Conservation (phyloP, 2,888 invertebrate species). For the Cynaeus angustus region DNA sequence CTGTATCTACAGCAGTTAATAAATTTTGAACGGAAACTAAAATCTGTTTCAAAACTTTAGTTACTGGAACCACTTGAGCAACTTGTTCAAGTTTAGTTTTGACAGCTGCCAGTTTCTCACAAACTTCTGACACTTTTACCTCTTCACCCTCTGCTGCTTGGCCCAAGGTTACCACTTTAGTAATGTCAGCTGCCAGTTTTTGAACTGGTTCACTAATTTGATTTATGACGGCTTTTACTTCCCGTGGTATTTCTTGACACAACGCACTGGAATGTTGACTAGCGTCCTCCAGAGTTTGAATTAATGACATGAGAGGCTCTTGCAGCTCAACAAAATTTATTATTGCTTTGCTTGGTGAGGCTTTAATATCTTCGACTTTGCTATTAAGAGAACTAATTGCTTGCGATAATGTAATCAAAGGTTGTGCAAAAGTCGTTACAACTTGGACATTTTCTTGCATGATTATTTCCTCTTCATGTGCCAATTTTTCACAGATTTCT, state of each 20-base stretch:
- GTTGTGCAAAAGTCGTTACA: background rate
- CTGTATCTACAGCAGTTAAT: slow-evolving; percentile 35
- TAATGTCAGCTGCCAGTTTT: slow-evolving; percentile 50
- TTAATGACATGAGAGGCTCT: slow-evolving; percentile 24
- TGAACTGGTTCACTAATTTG: slow-evolving; percentile 51
- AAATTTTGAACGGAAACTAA: slow-evolving; percentile 47
- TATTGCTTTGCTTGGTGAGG: slow-evolving; percentile 6
- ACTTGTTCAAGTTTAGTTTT: slow-evolving; percentile 47
- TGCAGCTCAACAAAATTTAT: slow-evolving; percentile 15
- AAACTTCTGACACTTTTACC: slow-evolving; percentile 50
- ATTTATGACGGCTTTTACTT: slow-evolving; percentile 5
- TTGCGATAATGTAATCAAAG: slow-evolving; percentile 8
- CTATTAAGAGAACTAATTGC: background rate
- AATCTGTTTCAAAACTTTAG: slow-evolving; percentile 43
- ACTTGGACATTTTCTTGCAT: slow-evolving; percentile 15
- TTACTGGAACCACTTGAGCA: slow-evolving; percentile 31
- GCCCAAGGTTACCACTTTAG: slow-evolving; percentile 24
- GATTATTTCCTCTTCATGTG: slow-evolving; percentile 14
- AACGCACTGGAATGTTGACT: slow-evolving; percentile 10
- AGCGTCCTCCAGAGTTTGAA: slow-evolving; percentile 15
- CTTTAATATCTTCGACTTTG: background rate
- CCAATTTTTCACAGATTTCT: slow-evolving; percentile 30
- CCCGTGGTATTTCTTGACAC: slow-evolving; percentile 7
- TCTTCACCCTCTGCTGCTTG: slow-evolving; percentile 47
- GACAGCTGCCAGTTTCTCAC: slow-evolving; percentile 46